phyloP scores from a whole-genome alignment of 2,888 invertebrate genomes.

The Leptopilina syphax region DNA sequence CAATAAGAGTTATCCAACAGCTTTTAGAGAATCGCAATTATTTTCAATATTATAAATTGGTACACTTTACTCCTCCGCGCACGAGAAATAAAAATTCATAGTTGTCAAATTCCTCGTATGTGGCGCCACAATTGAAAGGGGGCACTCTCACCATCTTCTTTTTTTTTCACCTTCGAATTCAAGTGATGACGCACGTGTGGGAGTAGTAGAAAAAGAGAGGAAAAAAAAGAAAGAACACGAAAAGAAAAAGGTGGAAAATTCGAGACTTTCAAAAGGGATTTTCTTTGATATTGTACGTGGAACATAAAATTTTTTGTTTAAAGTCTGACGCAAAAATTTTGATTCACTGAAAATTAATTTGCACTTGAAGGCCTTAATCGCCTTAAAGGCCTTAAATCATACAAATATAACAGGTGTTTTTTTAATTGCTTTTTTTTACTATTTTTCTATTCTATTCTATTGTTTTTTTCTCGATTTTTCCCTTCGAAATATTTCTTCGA shows the following conservation, averaged over 20 bases:
- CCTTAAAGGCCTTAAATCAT: too few relatives aligned
- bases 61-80: conserved; percentile 72
- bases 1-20: conserved; percentile 62
- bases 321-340: conserved; percentile 2
- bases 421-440: too few relatives aligned
- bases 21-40: conserved; percentile 67
- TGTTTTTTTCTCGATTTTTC: too few relatives aligned
- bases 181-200: conserved; percentile 15
- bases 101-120: conserved; percentile 73
- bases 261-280: conserved; percentile 21
- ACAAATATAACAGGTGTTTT: too few relatives aligned
- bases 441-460: too few relatives aligned
- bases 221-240: too few relatives aligned
- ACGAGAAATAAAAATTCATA: conserved; percentile 72
- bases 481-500: too few relatives aligned
- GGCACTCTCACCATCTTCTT: conserved; percentile 39
- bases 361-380: too few relatives aligned
- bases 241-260: conserved; percentile 26
- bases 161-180: conserved; percentile 36
- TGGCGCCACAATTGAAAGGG: conserved; percentile 53
- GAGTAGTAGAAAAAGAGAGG: neutral
- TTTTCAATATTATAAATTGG: conserved; percentile 69
- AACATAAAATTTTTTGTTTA: too few relatives aligned
- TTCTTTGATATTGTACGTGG: neutral
- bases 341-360: neutral